A percentile compares a stretch with the other conserved stretches of the same genome.
phyloP scores from a whole-genome alignment of 2,113 vertebrate genomes.

The Cyanocitta stelleri region DNA sequence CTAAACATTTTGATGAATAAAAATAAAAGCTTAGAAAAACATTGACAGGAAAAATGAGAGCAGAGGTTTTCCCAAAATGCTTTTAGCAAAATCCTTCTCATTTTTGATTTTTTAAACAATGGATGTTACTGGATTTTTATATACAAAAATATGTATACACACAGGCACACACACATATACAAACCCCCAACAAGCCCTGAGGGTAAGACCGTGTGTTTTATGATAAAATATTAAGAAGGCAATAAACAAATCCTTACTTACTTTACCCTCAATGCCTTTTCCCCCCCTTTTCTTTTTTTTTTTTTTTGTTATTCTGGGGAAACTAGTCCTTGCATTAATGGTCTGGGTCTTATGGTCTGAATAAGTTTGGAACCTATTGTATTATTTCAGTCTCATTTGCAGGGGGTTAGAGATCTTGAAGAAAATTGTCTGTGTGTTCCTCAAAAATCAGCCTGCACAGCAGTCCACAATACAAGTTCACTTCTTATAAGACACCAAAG shows the following conservation, averaged over 20 bases:
- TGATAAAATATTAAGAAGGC: neutral
- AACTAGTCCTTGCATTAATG: neutral
- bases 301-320: neutral
- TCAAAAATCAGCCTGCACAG: neutral
- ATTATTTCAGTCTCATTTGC: neutral
- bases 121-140: neutral
- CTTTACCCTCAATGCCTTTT: neutral
- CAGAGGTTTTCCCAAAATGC: conserved; percentile 23
- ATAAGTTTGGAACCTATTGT: neutral
- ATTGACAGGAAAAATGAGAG: conserved; percentile 48
- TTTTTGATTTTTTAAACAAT: conserved; percentile 21
- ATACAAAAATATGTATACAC: conserved; percentile 10
- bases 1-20: conserved; percentile 67
- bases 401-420: neutral
- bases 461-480: accelerated
- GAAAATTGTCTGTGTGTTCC: neutral
- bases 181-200: neutral
- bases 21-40: conserved; percentile 66
- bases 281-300: accelerated
- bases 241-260: conserved; percentile 15
- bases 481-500: neutral
- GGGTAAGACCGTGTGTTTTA: neutral
- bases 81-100: conserved; percentile 42
- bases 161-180: neutral
- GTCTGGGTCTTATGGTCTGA: neutral